Base-by-base conservation (phyloP, 2,888 invertebrate genomes). In the Sesamia inferens region DNA sequence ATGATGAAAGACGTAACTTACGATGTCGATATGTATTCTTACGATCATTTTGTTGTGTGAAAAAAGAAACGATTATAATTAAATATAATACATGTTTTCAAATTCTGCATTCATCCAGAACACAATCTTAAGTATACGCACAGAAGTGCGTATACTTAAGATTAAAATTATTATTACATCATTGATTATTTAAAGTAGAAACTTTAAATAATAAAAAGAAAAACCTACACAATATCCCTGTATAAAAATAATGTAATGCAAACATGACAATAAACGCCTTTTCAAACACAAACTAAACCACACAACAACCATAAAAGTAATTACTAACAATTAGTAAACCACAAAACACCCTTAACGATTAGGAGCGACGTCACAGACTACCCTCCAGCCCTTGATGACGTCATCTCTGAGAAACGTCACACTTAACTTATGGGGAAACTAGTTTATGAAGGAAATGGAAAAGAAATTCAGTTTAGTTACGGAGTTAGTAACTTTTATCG, bases 371-470 rank as follows among this genome's bases (percentile, higher is more conserved):
- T 78, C 74, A 84, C 47, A 31, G 8, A 47, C 59, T 47, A 63
- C 58, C 63, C 39, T 10, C 24, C 16, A 68, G 69, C 75, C 57
- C 16, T 16, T 48, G 22, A 48, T 82, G 82, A 82, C 83, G 83
- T 79, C 77, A 86, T 55, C 67, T 51, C 39, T 13, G 22, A 68
- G 59, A 59, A 62, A 70, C 69, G 10, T 51, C 57, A 55, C 74
- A 71, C 73, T 44, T 65, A 22, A 65, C 51, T 69, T 14, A 58
- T 55, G 81, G 84, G 57, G 24, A 74, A 84, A 86, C 78, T 84
- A 84, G 74, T 76, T 84, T 65, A 65, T 39, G 44, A 65, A 68
- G 82, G 78, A 76, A 81, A 78, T 84, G 66, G 44, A 72, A 75
- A 76, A 47, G 47, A 22, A 67, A 71, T 81, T 61, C 67, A 70